These are phyloP conservation scores for Ormyrus thymus DNA, from an alignment of 2,888 invertebrate species.

Conservation along the genomic window DNA sequence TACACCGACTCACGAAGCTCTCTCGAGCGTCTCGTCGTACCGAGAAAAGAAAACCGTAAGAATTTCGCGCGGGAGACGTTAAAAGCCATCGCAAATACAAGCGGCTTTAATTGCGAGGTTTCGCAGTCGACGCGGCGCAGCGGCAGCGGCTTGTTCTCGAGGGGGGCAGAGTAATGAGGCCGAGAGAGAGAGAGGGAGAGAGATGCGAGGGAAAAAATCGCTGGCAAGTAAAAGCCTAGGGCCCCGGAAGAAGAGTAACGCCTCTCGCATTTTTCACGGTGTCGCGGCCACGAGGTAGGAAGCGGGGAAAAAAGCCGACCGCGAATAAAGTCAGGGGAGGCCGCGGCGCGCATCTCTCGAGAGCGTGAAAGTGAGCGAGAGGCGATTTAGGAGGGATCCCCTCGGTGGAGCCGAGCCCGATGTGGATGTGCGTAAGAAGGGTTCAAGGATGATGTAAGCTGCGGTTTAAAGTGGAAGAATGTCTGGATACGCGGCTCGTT, in stretches of 20 bases:
- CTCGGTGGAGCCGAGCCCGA: neutral
- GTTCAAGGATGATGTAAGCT: neutral
- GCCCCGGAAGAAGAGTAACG: constrained; percentile 49
- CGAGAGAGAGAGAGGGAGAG: constrained; percentile 10
- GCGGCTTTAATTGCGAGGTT: constrained; percentile 43
- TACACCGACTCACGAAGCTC: no score
- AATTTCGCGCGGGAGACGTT: neutral
- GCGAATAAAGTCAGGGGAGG: constrained; percentile 4
- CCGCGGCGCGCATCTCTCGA: constrained; percentile 8
- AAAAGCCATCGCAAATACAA: constrained; percentile 32
- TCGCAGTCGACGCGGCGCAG: constrained; percentile 27
- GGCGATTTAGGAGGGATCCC: constrained; percentile 28
- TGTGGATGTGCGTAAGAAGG: neutral
- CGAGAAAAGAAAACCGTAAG: neutral
- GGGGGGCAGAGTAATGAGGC: constrained; percentile 17
- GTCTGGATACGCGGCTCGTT: no score
- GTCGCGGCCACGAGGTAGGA: constrained; percentile 29
- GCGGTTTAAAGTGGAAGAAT: neutral
- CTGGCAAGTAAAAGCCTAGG: constrained; percentile 44
- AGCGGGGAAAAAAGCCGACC: constrained; percentile 2
- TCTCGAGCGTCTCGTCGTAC: no score
- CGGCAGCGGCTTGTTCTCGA: neutral
- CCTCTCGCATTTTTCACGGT: constrained; percentile 53
- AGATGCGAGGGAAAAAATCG: constrained; percentile 13
- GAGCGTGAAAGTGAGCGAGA: constrained; percentile 47